Evolutionary conservation across 2,797 vertebrate genomes (phyloP).

Genomic region (Tapera naevia): DNA sequence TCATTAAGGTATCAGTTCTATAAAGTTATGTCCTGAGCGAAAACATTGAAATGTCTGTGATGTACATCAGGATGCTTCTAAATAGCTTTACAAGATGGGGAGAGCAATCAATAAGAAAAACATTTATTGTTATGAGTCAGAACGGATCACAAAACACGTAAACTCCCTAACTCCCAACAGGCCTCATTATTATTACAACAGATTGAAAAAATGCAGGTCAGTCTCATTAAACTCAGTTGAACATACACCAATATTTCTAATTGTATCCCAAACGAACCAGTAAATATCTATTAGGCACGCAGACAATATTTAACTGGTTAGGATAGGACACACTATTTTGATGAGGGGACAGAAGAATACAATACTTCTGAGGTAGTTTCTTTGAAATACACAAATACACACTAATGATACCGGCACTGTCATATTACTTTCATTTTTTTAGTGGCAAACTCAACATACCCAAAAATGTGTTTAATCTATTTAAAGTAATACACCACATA

Average conservation of each 20-base stretch:
- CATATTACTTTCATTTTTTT: background rate
- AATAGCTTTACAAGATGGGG: background rate
- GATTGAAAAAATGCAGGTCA: background rate
- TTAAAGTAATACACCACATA: background rate
- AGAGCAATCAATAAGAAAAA: background rate
- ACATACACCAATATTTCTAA: conserved; percentile 51
- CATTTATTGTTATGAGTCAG: background rate
- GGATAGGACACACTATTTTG: background rate
- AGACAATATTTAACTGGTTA: background rate
- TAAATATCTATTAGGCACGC: conserved; percentile 3
- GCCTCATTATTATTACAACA: conserved; percentile 20
- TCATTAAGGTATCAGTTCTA: background rate
- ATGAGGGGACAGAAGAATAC: background rate
- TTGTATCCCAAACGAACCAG: conserved; percentile 11
- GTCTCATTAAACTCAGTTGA: conserved; percentile 12
- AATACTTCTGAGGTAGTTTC: background rate
- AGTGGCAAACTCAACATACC: background rate
- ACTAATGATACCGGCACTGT: background rate
- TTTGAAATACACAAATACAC: background rate
- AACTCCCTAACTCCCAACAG: background rate
- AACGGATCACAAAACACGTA: background rate
- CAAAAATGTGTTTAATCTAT: background rate
- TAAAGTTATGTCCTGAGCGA: background rate
- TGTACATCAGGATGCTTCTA: background rate
- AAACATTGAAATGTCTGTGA: background rate